Percentiles rank a stretch among this genome's conserved stretches.
phyloP scores from a whole-genome alignment of 2,113 vertebrate genomes.

The Daboia siamensis region DNA sequence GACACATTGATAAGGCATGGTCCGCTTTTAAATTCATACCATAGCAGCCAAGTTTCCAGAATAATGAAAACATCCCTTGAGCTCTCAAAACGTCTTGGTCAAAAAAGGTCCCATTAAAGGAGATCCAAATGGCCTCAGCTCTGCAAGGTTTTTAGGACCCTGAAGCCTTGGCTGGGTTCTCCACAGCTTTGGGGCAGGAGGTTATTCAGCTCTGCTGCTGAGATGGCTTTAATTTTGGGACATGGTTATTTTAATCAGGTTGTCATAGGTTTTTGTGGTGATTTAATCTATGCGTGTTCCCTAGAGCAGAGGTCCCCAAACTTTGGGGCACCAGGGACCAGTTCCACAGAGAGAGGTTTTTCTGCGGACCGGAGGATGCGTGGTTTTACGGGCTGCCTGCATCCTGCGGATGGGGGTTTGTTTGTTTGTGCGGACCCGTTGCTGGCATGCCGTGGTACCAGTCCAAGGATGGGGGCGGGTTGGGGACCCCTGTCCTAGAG shows the following conservation, averaged over 20 bases:
- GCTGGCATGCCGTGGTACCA: too few relatives aligned
- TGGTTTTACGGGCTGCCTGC: too few relatives aligned
- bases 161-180: not conserved
- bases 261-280: not conserved
- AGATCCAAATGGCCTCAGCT: not conserved
- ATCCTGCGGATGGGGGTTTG: too few relatives aligned
- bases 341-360: too few relatives aligned
- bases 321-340: too few relatives aligned
- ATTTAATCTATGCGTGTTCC: not conserved
- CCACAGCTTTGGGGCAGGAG: not conserved
- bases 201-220: not conserved
- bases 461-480: too few relatives aligned
- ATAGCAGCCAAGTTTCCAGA: not conserved
- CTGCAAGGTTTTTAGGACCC: not conserved
- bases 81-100: not conserved
- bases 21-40: not conserved
- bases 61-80: not conserved
- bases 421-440: too few relatives aligned
- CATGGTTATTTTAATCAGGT: not conserved
- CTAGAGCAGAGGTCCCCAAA: not conserved
- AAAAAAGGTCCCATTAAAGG: not conserved
- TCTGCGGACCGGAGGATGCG: too few relatives aligned
- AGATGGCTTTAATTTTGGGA: not conserved
- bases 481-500: not conserved
- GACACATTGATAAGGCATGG: not conserved